Percentiles rank a stretch among this genome's conserved stretches.
phyloP scores from a whole-genome alignment of 35 echinoderm and acorn worm species.

The Acanthaster planci region DNA sequence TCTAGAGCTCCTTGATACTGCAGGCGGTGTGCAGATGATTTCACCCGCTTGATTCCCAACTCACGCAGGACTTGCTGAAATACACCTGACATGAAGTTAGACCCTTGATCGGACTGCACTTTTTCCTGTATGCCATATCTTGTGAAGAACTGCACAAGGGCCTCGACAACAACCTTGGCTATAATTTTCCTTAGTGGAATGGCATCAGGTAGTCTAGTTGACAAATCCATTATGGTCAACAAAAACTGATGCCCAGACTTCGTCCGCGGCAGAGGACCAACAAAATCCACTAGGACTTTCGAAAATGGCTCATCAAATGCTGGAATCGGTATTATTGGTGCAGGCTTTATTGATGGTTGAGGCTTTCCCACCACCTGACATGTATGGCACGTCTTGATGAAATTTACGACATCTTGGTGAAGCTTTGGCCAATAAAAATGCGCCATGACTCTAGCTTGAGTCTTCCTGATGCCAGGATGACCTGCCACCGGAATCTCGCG shows the following conservation, averaged over 20 bases:
- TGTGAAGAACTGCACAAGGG: conserved; percentile 33
- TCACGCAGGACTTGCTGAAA: too few relatives aligned
- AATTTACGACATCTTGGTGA: conserved; percentile 39
- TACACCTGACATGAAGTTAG: too few relatives aligned
- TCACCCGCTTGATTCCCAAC: too few relatives aligned
- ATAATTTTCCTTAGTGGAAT: conserved; percentile 54
- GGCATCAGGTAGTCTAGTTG: conserved; percentile 56
- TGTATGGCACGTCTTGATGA: conserved; percentile 48
- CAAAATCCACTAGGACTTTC: conserved; percentile 59
- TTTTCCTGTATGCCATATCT: conserved; percentile 1
- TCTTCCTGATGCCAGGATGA: conserved; percentile 62
- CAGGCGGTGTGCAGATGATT: too few relatives aligned
- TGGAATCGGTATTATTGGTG: conserved; percentile 48
- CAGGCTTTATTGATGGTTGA: conserved; percentile 29
- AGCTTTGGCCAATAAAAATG: conserved; percentile 67
- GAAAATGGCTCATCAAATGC: conserved; percentile 61
- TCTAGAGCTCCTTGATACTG: too few relatives aligned
- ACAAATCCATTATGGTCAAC: conserved; percentile 48
- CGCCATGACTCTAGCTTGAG: conserved; percentile 25
- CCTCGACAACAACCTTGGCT: conserved; percentile 38
- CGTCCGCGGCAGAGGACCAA: conserved; percentile 59
- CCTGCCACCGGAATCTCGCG: conserved; percentile 45
- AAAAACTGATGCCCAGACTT: conserved; percentile 50
- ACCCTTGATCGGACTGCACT: too few relatives aligned
- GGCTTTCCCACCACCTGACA: conserved; percentile 69